Evolutionary conservation across 2,113 vertebrate genomes (phyloP), one percentile per base, ranked within the genome.

Genomic region (Phalacrocorax aristotelis): DNA sequence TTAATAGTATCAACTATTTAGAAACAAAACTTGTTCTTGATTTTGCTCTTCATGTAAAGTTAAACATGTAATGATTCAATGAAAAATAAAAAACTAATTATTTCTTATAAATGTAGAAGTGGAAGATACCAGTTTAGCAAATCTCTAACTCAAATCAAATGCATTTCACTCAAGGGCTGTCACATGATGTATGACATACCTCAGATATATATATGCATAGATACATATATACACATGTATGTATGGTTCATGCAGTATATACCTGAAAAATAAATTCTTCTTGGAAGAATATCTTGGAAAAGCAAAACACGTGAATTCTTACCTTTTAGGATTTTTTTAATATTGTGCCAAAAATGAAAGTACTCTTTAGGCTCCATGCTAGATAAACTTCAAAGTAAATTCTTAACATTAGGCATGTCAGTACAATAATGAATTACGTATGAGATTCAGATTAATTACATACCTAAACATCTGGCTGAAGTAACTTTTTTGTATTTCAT

Each of bases 211-310:
- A 3, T 36, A 68, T 48, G 18, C 16, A 34, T 15, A 58, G 3
- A 30, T 13, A 60, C 1, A n/a, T 2, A 61, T 4, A 55, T 7
- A 23, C 6, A 36, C 0, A 0, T 23, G 38, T 11, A 38, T 1
- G 13, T 21, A 36, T 4, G 14, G 18, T 54, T 90, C 9, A 30
- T 36, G 22, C 7, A 77, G 21, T 40, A 65, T 11, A 34, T 29
- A 49, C 17, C 27, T 66, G 60, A 48, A 95, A 91, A 82, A 55
- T 3, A 94, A 46, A 83, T 9, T 34, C 6, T 58, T 48, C 15
- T 51, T 61, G 9, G 18, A 71, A 87, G 16, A 74, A 58, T 44
- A 79, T 2, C 5, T 38, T 42, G 8, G 10, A 83, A 87, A 93
- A 62, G 26, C 30, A 88, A 62, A 88, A 30, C 25, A 54, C 21